phyloP scores from a whole-genome alignment of 2,113 vertebrate species.

The Scytalopus superciliaris region DNA sequence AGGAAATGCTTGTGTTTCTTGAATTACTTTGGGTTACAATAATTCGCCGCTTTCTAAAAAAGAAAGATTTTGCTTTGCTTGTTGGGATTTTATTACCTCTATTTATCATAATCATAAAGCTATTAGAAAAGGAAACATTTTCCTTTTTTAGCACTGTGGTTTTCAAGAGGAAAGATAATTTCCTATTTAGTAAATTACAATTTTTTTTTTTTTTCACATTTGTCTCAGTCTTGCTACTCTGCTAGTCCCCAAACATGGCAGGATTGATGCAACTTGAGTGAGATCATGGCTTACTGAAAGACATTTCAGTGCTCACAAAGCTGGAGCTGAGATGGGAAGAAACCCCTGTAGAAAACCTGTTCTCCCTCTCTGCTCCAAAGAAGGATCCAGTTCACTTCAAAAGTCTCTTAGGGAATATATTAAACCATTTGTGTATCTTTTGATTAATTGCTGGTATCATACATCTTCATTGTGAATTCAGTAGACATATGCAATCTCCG shows the following conservation, averaged over 20 bases:
- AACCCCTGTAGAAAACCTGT: not conserved
- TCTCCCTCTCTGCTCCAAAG: not conserved
- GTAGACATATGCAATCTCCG: not conserved
- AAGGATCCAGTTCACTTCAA: not conserved
- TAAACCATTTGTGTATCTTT: not conserved
- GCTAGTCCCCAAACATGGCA: not conserved
- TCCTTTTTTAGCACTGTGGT: not conserved
- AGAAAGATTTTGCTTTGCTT: not conserved
- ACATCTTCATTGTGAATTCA: not conserved
- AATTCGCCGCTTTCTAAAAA: constrained; percentile 28
- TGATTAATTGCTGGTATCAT: not conserved
- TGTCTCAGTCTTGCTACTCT: not conserved
- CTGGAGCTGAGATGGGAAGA: not conserved
- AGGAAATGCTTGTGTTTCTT: constrained; percentile 49
- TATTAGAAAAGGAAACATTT: constrained; percentile 18
- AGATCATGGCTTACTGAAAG: not conserved
- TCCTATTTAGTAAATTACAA: not conserved
- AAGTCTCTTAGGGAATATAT: not conserved
- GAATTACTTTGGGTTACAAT: constrained; percentile 33
- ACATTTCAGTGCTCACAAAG: not conserved
- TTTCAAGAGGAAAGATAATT: constrained; percentile 35
- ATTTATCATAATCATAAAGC: constrained; percentile 49
- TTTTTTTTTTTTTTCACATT: not conserved
- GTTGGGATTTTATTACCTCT: constrained; percentile 16
- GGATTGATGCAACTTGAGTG: not conserved